These are phyloP conservation scores for Bolinopsis microptera DNA, from an alignment of 37 sponge, comb jelly and placozoan species.

Conservation along the genomic window DNA sequence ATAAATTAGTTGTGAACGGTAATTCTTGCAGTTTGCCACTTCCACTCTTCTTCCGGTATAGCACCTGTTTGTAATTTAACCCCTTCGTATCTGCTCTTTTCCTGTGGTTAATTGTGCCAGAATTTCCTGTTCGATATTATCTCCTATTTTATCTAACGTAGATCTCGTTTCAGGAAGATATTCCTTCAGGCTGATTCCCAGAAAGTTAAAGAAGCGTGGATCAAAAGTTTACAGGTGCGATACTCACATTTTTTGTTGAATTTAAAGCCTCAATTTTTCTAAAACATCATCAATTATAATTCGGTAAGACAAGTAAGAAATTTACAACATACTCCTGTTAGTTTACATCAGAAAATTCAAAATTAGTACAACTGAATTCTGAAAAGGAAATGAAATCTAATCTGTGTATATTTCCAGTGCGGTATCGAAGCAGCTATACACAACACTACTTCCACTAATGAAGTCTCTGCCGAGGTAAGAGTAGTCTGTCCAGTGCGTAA, in stretches of 20 bases:
- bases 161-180: slow-evolving; percentile 44
- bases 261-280: too few species aligned
- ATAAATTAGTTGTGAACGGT: neutral
- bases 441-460: neutral
- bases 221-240: slow-evolving; percentile 38
- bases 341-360: too few species aligned
- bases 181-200: slow-evolving; percentile 53
- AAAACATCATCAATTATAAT: too few species aligned
- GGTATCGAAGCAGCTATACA: slow-evolving; percentile 55
- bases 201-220: slow-evolving; percentile 59
- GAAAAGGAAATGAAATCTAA: neutral
- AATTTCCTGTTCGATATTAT: neutral
- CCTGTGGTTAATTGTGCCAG: too few species aligned
- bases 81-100: too few species aligned
- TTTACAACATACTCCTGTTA: too few species aligned
- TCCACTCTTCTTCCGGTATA: too few species aligned
- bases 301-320: too few species aligned
- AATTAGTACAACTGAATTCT: too few species aligned
- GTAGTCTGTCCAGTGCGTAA: too few species aligned
- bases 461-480: neutral
- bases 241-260: neutral
- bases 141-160: neutral
- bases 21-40: too few species aligned
- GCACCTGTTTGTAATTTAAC: too few species aligned
- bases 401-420: neutral